Evolutionary conservation across 2,113 vertebrate species (phyloP), one percentile per base, ranked within the genome.

Genomic region (Xenopus laevis): DNA sequence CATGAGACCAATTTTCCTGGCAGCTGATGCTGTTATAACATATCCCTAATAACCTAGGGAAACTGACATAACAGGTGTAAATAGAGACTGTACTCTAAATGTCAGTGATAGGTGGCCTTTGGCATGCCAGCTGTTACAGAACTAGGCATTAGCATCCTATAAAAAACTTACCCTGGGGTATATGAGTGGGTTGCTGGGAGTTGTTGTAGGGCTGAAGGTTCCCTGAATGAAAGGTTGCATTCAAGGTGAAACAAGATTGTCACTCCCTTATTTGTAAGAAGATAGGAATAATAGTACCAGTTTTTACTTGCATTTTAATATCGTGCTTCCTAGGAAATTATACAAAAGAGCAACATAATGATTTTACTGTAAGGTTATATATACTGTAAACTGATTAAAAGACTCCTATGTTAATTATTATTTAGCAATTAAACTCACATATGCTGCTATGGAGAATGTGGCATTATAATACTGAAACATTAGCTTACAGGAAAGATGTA

Each of bases 61-160:
- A 84, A 77, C 80, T 85, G 84, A 84, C 86, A 89, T 91, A 90
- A 87, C 87, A 92, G 87, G 89, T 90, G 87, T 91, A 91, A 90
- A 90, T 21, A 68, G 45, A 68, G 44, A 68, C 55, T 47, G 65
- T 62, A n/a, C 65, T 52, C 47, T 45, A 68, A 69, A 53, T 45
- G 65, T 16, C 15, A 50, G 47, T 13, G 47, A 50, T 4, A 50
- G 2, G 15, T 2, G 15, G 12, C 47, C 15, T 50, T 50, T 13
- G 47, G 47, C 15, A 50, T 1, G 15, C 15, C 47, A 13, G 47
- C 47, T 50, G 12, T 50, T 50, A 16, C 15, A 16, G 47, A 50
- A 50, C 47, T 1, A 50, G 12, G 10, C 6, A 2, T 10, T 10
- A 50, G 11, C 47, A 50, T 50, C 4, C 47, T 16, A 12, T 1